A percentile compares a stretch with the other conserved stretches of the same genome.
phyloP scores from a whole-genome alignment of 1,140 invertebrate species.

The Pogonomyrmex californicus region DNA sequence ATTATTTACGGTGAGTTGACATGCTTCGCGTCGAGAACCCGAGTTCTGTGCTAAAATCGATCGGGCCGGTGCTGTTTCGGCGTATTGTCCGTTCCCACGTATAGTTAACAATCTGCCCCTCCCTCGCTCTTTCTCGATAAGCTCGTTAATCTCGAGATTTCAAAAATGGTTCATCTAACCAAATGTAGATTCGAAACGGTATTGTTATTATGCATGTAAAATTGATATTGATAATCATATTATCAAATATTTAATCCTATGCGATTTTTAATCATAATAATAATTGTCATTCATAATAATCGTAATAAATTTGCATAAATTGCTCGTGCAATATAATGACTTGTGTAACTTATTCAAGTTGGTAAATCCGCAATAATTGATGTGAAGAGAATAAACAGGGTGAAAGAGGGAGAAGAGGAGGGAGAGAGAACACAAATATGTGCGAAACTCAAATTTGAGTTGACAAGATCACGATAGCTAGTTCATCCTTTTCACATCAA shows the following conservation, averaged over 20 bases:
- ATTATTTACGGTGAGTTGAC: slow-evolving; percentile 55
- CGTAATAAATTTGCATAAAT: background rate
- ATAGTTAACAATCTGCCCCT: slow-evolving; percentile 19
- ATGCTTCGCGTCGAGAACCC: slow-evolving; percentile 29
- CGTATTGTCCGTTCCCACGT: slow-evolving; percentile 30
- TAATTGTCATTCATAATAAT: background rate
- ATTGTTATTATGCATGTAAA: background rate
- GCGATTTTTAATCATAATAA: slow-evolving; percentile 5
- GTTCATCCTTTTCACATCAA: slow-evolving; percentile 30
- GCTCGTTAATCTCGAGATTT: slow-evolving; percentile 25
- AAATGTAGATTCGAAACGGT: background rate
- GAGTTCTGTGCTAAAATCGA: slow-evolving; percentile 32
- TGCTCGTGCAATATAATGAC: background rate
- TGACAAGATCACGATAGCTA: slow-evolving; percentile 21
- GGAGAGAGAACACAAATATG: background rate
- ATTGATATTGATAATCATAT: background rate
- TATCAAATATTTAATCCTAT: background rate
- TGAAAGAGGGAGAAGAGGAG: too few species aligned
- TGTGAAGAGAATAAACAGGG: background rate
- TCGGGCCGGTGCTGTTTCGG: slow-evolving; percentile 26
- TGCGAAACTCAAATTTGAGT: slow-evolving; percentile 27
- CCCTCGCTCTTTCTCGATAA: background rate
- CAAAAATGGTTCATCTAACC: slow-evolving; percentile 4
- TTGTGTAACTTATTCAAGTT: background rate
- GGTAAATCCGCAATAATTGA: slow-evolving; percentile 1